Percentiles rank a stretch among this genome's conserved stretches.
These are phyloP conservation scores for Halichondria panicea DNA, from an alignment of 37 sponge, comb jelly and placozoan species.

Conservation along the genomic window DNA sequence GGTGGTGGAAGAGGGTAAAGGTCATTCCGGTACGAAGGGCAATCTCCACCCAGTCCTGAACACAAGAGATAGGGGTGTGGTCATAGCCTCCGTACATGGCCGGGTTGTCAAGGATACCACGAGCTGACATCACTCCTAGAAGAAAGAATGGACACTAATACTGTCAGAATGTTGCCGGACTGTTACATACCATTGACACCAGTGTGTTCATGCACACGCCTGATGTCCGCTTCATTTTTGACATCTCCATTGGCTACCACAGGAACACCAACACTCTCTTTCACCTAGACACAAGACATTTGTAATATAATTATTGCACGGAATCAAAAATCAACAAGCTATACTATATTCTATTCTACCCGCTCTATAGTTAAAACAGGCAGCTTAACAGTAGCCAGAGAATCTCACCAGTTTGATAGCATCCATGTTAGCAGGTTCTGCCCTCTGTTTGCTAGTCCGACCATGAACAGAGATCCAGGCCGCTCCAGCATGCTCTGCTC, in stretches of 20 bases:
- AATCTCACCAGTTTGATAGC: slow-evolving; percentile 77
- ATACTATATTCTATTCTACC: not conserved
- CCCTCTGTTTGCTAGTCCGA: slow-evolving; percentile 76
- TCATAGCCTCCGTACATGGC: slow-evolving; percentile 79
- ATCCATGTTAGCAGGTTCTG: slow-evolving; percentile 72
- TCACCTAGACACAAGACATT: slow-evolving; percentile 42
- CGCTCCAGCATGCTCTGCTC: slow-evolving; percentile 77
- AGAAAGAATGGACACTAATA: not conserved
- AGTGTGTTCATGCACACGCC: slow-evolving; percentile 30
- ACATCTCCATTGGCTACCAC: slow-evolving; percentile 96
- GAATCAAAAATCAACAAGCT: not conserved
- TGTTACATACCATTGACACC: slow-evolving; percentile 62
- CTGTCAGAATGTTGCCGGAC: not conserved
- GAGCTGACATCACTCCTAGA: slow-evolving; percentile 87
- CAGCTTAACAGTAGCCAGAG: not conserved
- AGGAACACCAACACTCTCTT: slow-evolving; percentile 78
- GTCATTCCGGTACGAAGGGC: slow-evolving; percentile 63
- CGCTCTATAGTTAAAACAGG: not conserved
- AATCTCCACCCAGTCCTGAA: slow-evolving; percentile 85
- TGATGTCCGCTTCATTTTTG: slow-evolving; percentile 38
- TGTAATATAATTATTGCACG: slow-evolving; percentile 10
- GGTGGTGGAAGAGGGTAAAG: slow-evolving; percentile 85
- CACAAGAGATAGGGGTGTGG: slow-evolving; percentile 73
- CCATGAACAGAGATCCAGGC: slow-evolving; percentile 94
- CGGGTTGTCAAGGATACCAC: slow-evolving; percentile 90